phyloP scores from a whole-genome alignment of 2,797 vertebrate genomes.

The Parambassis ranga region DNA sequence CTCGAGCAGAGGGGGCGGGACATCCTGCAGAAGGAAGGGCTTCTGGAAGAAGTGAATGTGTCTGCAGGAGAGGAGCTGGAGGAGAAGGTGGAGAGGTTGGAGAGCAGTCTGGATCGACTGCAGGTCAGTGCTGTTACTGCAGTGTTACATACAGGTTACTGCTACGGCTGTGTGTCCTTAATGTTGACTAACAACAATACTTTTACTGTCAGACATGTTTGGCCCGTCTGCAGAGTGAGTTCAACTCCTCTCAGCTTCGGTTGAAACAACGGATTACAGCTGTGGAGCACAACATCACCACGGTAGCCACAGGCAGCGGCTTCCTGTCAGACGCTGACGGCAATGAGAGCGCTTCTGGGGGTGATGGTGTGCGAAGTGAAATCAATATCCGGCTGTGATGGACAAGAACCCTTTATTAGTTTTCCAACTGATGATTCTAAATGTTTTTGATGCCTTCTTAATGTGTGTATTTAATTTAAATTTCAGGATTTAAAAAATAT shows the following conservation, averaged over 20 bases:
- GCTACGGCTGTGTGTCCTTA: no score
- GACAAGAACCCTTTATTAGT: background rate
- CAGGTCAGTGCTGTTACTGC: slow-evolving; percentile 58
- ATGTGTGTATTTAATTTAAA: background rate
- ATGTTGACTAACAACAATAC: background rate
- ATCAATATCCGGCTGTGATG: slow-evolving; percentile 68
- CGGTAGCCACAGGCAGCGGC: slow-evolving; percentile 57
- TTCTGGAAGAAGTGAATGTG: slow-evolving; percentile 87
- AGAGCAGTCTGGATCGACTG: slow-evolving; percentile 84
- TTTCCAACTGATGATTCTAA: no score
- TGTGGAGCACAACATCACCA: slow-evolving; percentile 75
- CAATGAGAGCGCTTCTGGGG: slow-evolving; percentile 59
- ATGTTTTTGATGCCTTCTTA: background rate
- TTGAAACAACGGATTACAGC: slow-evolving; percentile 88
- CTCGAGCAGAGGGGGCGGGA: slow-evolving; percentile 93
- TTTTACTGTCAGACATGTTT: slow-evolving; percentile 74
- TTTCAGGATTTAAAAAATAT: no score
- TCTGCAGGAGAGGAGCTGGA: slow-evolving; percentile 78
- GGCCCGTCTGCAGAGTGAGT: slow-evolving; percentile 86
- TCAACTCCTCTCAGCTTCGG: slow-evolving; percentile 84
- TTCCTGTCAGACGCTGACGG: slow-evolving; percentile 70
- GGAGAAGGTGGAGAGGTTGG: slow-evolving; percentile 87
- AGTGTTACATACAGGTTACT: no score
- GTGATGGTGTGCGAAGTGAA: slow-evolving; percentile 60
- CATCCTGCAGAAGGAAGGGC: slow-evolving; percentile 91